A percentile compares a stretch with the other conserved stretches of the same genome.
These are phyloP conservation scores for Cydia fagiglandana DNA, from an alignment of 1,140 invertebrate species.

Conservation along the genomic window DNA sequence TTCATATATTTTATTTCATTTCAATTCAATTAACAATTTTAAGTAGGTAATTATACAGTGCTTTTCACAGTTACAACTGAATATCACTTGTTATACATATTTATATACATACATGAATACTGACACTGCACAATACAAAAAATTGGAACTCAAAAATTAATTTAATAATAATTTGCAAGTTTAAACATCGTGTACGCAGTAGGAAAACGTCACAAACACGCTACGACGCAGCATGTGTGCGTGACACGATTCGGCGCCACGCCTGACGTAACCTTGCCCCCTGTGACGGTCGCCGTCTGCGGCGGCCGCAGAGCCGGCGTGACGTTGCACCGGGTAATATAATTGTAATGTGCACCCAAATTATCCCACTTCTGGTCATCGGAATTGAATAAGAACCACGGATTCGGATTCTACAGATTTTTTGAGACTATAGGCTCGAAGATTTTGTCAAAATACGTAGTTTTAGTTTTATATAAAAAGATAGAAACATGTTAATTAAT, in stretches of 20 bases:
- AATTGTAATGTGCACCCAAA: slow-evolving; percentile 35
- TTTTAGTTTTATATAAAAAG: neutral
- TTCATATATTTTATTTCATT: too few relatives aligned
- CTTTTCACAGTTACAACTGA: too few relatives aligned
- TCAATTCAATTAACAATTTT: too few relatives aligned
- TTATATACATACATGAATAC: too few relatives aligned
- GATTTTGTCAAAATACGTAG: neutral
- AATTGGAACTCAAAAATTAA: too few relatives aligned
- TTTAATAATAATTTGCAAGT: too few relatives aligned
- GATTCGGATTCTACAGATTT: slow-evolving; percentile 33
- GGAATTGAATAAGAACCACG: slow-evolving; percentile 33
- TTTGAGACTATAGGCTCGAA: slow-evolving; percentile 37
- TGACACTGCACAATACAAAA: too few relatives aligned
- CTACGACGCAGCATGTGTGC: neutral
- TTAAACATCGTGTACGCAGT: neutral
- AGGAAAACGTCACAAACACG: slow-evolving; percentile 22
- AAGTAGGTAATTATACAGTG: too few relatives aligned
- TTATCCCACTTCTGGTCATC: slow-evolving; percentile 33
- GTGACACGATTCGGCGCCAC: slow-evolving; percentile 17
- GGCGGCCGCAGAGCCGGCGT: slow-evolving; percentile 33
- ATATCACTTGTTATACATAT: too few relatives aligned
- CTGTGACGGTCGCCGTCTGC: slow-evolving; percentile 39
- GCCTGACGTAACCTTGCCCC: slow-evolving; percentile 47
- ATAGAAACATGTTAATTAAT: neutral
- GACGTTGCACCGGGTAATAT: slow-evolving; percentile 39